Conservation (phyloP, 2,113 vertebrate genomes). For the Callithrix jacchus region DNA sequence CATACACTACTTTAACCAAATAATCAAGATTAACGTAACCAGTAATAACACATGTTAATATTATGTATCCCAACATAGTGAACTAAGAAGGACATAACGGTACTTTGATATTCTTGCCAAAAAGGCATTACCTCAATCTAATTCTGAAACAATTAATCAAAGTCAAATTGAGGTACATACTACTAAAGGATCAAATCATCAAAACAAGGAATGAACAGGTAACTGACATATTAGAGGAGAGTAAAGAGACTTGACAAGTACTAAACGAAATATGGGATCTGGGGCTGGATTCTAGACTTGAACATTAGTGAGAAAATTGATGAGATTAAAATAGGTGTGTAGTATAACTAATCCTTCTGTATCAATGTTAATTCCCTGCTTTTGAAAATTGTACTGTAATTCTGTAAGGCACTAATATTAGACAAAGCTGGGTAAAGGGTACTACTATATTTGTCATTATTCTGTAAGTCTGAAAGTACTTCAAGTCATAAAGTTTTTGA, state of each 20-base stretch:
- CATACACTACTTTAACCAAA: no score
- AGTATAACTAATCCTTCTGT: not conserved
- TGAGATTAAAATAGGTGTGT: not conserved
- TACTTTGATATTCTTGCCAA: not conserved
- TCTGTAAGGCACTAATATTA: not conserved
- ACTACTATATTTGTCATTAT: not conserved
- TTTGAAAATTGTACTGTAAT: not conserved
- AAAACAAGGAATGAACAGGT: not conserved
- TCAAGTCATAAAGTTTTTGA: not conserved
- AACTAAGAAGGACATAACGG: not conserved
- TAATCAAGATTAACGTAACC: not conserved
- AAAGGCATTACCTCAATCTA: not conserved
- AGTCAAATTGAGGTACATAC: not conserved
- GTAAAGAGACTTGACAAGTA: not conserved
- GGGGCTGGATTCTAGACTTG: no score
- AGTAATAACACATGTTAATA: not conserved
- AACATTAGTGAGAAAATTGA: not conserved
- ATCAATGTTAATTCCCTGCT: not conserved
- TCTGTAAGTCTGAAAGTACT: not conserved
- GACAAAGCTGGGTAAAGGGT: not conserved
- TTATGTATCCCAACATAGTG: not conserved
- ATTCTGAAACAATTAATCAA: not conserved
- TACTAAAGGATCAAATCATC: not conserved
- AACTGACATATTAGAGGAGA: not conserved
- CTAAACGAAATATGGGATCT: no score